phyloP scores from a whole-genome alignment of 2,113 vertebrate species.

The Paratilapia polleni region DNA sequence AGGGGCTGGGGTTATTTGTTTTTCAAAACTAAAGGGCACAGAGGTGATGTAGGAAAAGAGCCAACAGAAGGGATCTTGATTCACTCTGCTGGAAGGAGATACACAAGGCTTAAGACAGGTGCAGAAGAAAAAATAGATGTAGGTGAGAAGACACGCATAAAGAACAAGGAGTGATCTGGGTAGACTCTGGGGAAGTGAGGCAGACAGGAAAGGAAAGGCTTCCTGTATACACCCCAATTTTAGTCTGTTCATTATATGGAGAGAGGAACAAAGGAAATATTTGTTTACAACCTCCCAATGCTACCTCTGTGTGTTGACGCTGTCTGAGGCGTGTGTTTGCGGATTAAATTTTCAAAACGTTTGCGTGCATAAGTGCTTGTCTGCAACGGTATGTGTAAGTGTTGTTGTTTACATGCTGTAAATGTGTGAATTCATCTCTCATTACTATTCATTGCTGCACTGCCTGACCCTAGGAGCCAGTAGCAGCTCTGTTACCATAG shows the following conservation, averaged over 20 bases:
- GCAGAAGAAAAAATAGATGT: neutral
- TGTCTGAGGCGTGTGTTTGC: constrained; percentile 8
- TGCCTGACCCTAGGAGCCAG: constrained; percentile 65
- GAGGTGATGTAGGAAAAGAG: neutral
- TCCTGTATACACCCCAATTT: neutral
- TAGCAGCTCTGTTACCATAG: constrained; percentile 75
- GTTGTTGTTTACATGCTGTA: constrained; percentile 55
- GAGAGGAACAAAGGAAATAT: constrained; percentile 21
- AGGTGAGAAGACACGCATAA: neutral
- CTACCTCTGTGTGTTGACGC: neutral
- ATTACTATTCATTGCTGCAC: constrained; percentile 69
- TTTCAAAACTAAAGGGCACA: neutral
- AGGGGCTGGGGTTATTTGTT: neutral
- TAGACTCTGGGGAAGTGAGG: neutral
- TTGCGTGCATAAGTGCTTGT: neutral
- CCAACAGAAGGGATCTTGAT: neutral
- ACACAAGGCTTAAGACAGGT: neutral
- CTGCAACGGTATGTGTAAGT: neutral
- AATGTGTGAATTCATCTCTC: constrained; percentile 52
- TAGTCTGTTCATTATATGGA: constrained; percentile 16
- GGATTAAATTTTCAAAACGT: constrained; percentile 6
- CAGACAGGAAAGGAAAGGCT: neutral
- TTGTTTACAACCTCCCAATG: constrained; percentile 35
- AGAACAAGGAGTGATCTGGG: neutral
- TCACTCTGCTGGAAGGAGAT: neutral